phyloP scores from a whole-genome alignment of 2,797 vertebrate species.

The Hydrocynus forskahlii region DNA sequence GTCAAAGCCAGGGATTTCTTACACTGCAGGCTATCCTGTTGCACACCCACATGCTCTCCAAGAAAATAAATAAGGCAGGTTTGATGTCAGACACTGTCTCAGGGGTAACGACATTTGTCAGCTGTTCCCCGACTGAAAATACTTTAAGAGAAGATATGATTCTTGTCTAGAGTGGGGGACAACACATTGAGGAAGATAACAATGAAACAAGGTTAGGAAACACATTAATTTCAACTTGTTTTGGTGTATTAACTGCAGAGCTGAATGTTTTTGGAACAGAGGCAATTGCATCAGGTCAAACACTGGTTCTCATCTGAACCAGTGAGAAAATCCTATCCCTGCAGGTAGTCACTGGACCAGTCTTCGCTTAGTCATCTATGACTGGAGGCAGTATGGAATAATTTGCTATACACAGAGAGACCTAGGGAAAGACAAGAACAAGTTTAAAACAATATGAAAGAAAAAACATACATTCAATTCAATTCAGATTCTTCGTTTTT shows the following conservation, averaged over 20 bases:
- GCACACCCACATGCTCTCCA: conserved; percentile 62
- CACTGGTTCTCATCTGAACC: background rate
- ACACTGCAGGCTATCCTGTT: conserved; percentile 64
- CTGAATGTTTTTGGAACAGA: background rate
- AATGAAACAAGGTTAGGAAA: conserved; percentile 16
- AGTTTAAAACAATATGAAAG: background rate
- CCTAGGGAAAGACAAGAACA: conserved; percentile 60
- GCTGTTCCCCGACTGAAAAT: conserved; percentile 41
- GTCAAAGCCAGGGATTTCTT: conserved; percentile 73
- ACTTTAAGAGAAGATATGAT: conserved; percentile 32
- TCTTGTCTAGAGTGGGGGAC: conserved; percentile 2
- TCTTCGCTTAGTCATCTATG: conserved; percentile 73
- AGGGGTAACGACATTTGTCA: conserved; percentile 46
- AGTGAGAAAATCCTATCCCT: conserved; percentile 11
- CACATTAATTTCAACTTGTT: conserved; percentile 13
- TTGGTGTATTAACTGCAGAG: conserved; percentile 9
- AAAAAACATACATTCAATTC: too few relatives aligned
- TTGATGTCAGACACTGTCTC: conserved; percentile 66
- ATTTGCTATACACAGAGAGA: conserved; percentile 70
- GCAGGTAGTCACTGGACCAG: conserved; percentile 63
- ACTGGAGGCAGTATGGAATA: conserved; percentile 66
- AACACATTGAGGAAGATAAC: conserved; percentile 21
- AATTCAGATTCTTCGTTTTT: too few relatives aligned
- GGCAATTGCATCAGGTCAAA: conserved; percentile 10
- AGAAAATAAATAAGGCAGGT: conserved; percentile 69